Evolutionary conservation across 2,888 invertebrate genomes (phyloP).

Genomic region (Hemithea aestivaria): DNA sequence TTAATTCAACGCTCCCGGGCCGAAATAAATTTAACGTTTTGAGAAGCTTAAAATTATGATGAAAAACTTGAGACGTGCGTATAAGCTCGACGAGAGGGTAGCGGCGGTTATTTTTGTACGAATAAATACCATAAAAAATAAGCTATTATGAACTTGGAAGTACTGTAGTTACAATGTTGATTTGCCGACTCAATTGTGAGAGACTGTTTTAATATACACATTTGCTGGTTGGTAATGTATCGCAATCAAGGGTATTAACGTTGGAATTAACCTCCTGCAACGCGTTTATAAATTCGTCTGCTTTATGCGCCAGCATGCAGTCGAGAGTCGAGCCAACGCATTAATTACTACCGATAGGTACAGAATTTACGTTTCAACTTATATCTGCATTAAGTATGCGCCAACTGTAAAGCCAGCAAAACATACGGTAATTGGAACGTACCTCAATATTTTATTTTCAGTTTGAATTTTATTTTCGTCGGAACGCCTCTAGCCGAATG

Average conservation of each 20-base stretch:
- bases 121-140: slow-evolving; percentile 14
- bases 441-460: slow-evolving; percentile 70
- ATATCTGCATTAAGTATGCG: slow-evolving; percentile 36
- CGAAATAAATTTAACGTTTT: slow-evolving; percentile 74
- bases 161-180: slow-evolving; percentile 45
- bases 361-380: slow-evolving; percentile 43
- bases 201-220: slow-evolving; percentile 31
- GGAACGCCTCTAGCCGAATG: slow-evolving; percentile 65
- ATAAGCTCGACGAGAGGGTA: slow-evolving; percentile 51
- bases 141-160: slow-evolving; percentile 42
- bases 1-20: slow-evolving; percentile 73
- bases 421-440: slow-evolving; percentile 56
- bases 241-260: slow-evolving; percentile 24
- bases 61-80: slow-evolving; percentile 70
- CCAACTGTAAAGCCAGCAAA: slow-evolving; percentile 39
- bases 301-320: slow-evolving; percentile 37
- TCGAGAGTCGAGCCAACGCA: slow-evolving; percentile 35
- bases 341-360: slow-evolving; percentile 39
- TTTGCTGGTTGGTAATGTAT: slow-evolving; percentile 17
- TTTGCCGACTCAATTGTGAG: slow-evolving; percentile 35
- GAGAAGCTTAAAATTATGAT: slow-evolving; percentile 72
- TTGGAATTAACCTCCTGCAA: slow-evolving; percentile 32
- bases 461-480: slow-evolving; percentile 65
- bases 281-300: slow-evolving; percentile 39
- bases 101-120: slow-evolving; percentile 38